These are phyloP conservation scores for Muscicapa striata DNA, from an alignment of 2,797 vertebrate species.

Conservation along the genomic window DNA sequence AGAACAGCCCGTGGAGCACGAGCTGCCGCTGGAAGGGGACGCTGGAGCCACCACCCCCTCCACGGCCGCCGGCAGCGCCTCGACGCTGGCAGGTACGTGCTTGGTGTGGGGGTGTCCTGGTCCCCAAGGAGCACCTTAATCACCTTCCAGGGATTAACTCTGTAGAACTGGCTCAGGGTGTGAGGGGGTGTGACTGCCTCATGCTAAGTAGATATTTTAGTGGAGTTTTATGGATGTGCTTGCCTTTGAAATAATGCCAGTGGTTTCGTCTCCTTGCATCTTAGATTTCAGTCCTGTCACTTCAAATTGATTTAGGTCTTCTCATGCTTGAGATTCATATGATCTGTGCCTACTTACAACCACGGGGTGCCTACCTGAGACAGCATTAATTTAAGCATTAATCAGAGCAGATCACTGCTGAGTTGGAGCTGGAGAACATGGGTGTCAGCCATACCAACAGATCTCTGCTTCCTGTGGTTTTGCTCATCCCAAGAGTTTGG, in stretches of 20 bases:
- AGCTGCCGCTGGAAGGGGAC: conserved; percentile 83
- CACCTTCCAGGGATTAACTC: neutral
- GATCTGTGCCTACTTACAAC: neutral
- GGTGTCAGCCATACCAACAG: neutral
- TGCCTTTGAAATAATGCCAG: neutral
- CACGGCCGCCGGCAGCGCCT: conserved; percentile 72
- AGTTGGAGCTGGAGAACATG: neutral
- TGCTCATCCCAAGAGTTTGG: neutral
- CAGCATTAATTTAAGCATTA: neutral
- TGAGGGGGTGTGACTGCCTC: neutral
- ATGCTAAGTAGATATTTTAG: neutral
- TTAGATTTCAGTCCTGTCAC: neutral
- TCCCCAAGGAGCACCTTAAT: neutral
- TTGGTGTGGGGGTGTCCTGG: accelerated
- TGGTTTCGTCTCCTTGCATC: neutral
- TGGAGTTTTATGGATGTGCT: neutral
- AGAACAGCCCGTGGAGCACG: conserved; percentile 85
- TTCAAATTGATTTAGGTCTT: neutral
- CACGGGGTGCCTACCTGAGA: neutral
- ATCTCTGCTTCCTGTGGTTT: neutral
- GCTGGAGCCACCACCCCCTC: conserved; percentile 74
- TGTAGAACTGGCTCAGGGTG: neutral
- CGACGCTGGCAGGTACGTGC: conserved; percentile 78
- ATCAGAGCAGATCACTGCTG: neutral
- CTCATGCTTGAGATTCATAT: neutral